Percentiles rank a stretch among this genome's conserved stretches.
phyloP scores from a whole-genome alignment of 2,888 invertebrate genomes.

The Leptinotarsa rubiginosa region DNA sequence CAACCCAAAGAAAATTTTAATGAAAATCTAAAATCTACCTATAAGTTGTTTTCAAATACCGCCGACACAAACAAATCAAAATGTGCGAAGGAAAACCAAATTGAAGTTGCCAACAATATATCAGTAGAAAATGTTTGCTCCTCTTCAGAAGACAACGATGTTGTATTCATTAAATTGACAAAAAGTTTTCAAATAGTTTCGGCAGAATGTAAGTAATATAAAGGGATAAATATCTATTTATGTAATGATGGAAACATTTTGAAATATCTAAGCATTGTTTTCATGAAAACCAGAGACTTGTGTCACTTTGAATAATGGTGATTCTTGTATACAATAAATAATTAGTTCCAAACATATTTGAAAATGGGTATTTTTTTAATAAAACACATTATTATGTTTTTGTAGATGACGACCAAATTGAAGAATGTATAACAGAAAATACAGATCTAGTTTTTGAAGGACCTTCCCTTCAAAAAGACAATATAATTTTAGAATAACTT shows the following conservation, averaged over 20 bases:
- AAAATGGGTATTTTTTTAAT: neutral
- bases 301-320: neutral
- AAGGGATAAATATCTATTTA: conserved; percentile 1
- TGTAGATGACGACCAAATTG: conserved; percentile 5
- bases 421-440: conserved; percentile 5
- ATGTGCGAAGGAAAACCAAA: neutral
- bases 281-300: neutral
- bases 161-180: neutral
- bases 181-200: neutral
- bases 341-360: neutral
- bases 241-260: neutral
- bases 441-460: neutral
- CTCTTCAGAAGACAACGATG: neutral
- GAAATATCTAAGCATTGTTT: neutral
- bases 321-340: conserved; percentile 6
- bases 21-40: neutral
- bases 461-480: neutral
- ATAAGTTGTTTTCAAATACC: neutral
- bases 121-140: neutral
- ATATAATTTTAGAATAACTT: neutral
- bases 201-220: neutral
- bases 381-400: conserved; percentile 1
- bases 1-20: neutral
- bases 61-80: neutral
- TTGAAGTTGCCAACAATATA: neutral